Evolutionary conservation across 2,797 vertebrate genomes (phyloP).

Genomic region (Sus cebifrons): DNA sequence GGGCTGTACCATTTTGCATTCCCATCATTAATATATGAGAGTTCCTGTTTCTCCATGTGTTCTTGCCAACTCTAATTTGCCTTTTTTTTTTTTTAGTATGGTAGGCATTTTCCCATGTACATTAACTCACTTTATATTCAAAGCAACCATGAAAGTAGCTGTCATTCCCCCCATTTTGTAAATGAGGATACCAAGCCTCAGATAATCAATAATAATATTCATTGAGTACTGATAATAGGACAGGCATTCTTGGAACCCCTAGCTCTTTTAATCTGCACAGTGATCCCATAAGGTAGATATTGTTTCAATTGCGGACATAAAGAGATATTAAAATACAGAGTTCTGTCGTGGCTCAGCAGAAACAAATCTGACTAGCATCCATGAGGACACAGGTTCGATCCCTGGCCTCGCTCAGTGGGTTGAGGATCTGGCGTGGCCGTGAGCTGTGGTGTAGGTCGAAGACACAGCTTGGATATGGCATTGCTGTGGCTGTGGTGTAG

Average conservation of each 20-base stretch:
- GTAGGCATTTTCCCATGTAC: not conserved
- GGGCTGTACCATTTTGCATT: not conserved
- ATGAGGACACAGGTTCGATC: too few species aligned
- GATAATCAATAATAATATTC: slow-evolving; percentile 55
- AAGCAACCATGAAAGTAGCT: not conserved
- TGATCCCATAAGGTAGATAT: not conserved
- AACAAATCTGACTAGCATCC: too few species aligned
- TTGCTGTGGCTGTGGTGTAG: too few species aligned
- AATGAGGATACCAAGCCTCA: not conserved
- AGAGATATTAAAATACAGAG: not conserved
- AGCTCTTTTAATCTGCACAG: not conserved
- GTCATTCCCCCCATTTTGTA: slow-evolving; percentile 46
- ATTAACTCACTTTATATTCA: slow-evolving; percentile 51
- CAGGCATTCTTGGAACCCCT: not conserved
- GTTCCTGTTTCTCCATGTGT: not conserved
- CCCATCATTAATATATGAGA: not conserved
- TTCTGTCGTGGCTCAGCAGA: too few species aligned
- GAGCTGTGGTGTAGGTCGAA: too few species aligned
- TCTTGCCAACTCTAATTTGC: not conserved
- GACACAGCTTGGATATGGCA: too few species aligned
- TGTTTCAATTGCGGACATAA: slow-evolving; percentile 9
- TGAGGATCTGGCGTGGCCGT: too few species aligned
- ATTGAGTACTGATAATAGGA: not conserved
- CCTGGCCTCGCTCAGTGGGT: too few species aligned
- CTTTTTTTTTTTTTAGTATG: slow-evolving; percentile 3